Base-by-base conservation (phyloP, 2,888 invertebrate species). In the Cosmorhoe ocellata region DNA sequence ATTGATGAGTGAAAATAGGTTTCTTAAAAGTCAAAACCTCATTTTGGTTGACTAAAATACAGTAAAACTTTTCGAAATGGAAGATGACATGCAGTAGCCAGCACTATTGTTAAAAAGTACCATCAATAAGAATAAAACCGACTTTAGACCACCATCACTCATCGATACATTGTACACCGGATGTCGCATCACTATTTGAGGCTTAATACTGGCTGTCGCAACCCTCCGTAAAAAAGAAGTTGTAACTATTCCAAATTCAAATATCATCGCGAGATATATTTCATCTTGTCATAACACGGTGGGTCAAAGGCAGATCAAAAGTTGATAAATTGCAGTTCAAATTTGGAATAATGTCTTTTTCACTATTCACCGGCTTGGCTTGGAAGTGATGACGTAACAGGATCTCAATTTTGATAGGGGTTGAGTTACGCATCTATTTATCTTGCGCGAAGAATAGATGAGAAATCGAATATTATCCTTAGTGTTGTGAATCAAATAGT, bases 321-420 rank as follows among this genome's bases (percentile, higher is more conserved):
- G 67, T 82, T 88, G 90, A 90, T 90, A 87, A 86, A 90, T 90
- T 87, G 87, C 84, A 82, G 76, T 86, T 86, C 76, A 79, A 87
- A 89, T 85, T 84, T 79, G 79, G 83, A 73, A 87, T 89, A 88
- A 90, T 90, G 89, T 90, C 89, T 90, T 87, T 89, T 89, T 89
- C 89, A 87, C 81, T 79, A 85, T 82, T 82, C 81, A 67, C 56
- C 49, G 49, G 65, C 72, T 60, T 64, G 65, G 72, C 66, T 71
- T 64, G 66, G 75, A 72, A 80, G 81, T 79, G 84, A 87, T 88
- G 86, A 86, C 84, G 82, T 79, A 73, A 80, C 77, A 74, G 70
- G 74, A 75, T 78, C 76, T 66, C 64, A 58, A 58, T 64, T 65
- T 62, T 74, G 79, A 74, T 72, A 66, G 68, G 71, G 74, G 72